Conservation (phyloP, 2,797 vertebrate species). For the Melanotaenia pygmaea region DNA sequence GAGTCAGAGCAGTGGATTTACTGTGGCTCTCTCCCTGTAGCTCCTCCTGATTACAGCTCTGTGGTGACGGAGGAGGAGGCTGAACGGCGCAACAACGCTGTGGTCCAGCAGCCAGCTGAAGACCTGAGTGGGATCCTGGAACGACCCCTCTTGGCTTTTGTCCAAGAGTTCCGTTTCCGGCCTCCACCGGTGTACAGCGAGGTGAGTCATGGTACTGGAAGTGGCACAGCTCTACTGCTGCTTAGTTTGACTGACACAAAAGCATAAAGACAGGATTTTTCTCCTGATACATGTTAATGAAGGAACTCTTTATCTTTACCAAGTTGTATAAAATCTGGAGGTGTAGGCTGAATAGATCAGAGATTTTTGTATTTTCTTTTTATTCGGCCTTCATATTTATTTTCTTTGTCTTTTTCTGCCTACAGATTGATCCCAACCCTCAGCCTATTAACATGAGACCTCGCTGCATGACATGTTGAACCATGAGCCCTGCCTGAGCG, state of each 20-base stretch:
- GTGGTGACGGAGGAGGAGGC: conserved; percentile 86
- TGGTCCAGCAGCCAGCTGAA: conserved; percentile 63
- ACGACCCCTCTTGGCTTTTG: conserved; percentile 89
- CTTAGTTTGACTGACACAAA: neutral
- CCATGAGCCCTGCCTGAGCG: conserved; percentile 60
- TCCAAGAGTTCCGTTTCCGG: conserved; percentile 93
- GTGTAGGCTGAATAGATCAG: conserved; percentile 3
- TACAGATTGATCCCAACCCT: conserved; percentile 93
- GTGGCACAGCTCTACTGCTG: neutral
- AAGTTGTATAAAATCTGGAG: conserved; percentile 18
- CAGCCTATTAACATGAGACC: conserved; percentile 81
- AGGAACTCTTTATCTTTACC: conserved; percentile 3
- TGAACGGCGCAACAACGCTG: conserved; percentile 59
- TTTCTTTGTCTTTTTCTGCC: neutral
- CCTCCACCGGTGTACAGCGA: conserved; percentile 94
- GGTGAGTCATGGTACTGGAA: conserved; percentile 76
- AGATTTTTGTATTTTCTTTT: neutral
- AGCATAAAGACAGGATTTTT: neutral
- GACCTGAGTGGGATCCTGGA: conserved; percentile 82
- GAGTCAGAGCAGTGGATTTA: conserved; percentile 41
- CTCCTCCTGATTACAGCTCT: conserved; percentile 92
- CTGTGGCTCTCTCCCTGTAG: conserved; percentile 70
- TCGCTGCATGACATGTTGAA: conserved; percentile 97
- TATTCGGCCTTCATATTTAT: neutral
- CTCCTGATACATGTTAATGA: neutral